These are phyloP conservation scores for Vulpes ferrilata DNA, from an alignment of 2,113 vertebrate genomes.

Conservation along the genomic window DNA sequence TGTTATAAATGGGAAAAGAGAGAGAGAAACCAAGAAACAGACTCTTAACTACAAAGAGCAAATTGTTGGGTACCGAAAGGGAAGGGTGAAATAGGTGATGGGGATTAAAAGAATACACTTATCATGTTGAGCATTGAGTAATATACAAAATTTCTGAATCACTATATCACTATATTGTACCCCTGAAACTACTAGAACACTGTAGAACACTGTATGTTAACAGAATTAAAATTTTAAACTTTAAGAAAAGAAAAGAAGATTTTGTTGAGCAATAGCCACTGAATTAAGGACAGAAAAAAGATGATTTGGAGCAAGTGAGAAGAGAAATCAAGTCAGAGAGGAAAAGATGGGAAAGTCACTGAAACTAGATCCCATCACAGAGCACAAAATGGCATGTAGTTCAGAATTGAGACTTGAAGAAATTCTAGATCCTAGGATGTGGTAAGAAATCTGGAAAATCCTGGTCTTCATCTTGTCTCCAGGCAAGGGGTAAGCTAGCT, in stretches of 20 bases:
- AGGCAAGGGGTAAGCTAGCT: background rate
- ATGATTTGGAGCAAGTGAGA: background rate
- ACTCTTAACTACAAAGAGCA: background rate
- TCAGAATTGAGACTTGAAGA: background rate
- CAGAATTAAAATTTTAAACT: background rate
- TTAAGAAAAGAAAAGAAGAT: background rate
- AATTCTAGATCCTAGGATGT: background rate
- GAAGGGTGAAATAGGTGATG: background rate
- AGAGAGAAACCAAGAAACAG: background rate
- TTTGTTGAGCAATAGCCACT: background rate
- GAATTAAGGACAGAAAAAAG: slow-evolving; percentile 26
- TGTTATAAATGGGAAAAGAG: background rate
- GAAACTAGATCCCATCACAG: no score
- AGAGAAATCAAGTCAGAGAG: background rate
- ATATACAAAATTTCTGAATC: background rate
- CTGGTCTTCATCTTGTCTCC: background rate
- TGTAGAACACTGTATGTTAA: background rate
- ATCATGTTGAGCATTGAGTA: background rate
- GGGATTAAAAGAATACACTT: background rate
- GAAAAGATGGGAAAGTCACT: background rate
- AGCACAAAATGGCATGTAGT: background rate
- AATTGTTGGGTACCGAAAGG: background rate
- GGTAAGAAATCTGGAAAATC: background rate
- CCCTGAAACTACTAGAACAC: background rate
- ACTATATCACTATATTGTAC: background rate